Percentiles rank a stretch among this genome's conserved stretches.
Evolutionary conservation across 2,888 invertebrate species (phyloP).

Genomic region (Gymnosoma rotundatum): DNA sequence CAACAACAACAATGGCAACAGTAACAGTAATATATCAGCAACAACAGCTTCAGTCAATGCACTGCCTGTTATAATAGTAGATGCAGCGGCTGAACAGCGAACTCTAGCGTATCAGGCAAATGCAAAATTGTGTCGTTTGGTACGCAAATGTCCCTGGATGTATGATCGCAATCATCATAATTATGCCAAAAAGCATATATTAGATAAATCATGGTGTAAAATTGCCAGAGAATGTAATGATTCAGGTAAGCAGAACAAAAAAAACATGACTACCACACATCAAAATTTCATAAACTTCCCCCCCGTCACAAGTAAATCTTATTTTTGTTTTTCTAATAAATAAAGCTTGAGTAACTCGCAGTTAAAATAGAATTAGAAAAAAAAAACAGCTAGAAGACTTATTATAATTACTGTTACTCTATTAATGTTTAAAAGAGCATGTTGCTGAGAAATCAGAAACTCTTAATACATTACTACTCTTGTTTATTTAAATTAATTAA

Average conservation of each 20-base stretch:
- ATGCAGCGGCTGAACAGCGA: slow-evolving; percentile 68
- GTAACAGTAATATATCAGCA: slow-evolving; percentile 2
- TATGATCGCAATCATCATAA: slow-evolving; percentile 74
- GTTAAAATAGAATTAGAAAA: background rate
- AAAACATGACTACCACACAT: background rate
- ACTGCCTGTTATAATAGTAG: slow-evolving; percentile 22
- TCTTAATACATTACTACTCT: background rate
- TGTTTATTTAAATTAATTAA: background rate
- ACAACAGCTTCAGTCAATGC: slow-evolving; percentile 2
- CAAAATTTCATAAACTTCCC: background rate
- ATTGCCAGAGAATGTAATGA: slow-evolving; percentile 74
- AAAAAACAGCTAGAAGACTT: background rate
- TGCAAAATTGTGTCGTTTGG: slow-evolving; percentile 73
- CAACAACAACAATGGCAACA: background rate
- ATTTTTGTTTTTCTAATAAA: background rate
- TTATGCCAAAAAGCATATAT: slow-evolving; percentile 73
- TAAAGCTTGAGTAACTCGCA: background rate
- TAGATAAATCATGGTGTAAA: slow-evolving; percentile 74
- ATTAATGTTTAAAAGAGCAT: background rate
- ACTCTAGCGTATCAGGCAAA: slow-evolving; percentile 70
- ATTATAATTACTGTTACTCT: slow-evolving; percentile 18
- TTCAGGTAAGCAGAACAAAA: slow-evolving; percentile 69
- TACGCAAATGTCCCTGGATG: slow-evolving; percentile 74
- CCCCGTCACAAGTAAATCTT: background rate
- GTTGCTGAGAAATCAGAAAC: background rate